Evolutionary conservation across 2,888 invertebrate genomes (phyloP), one percentile per base, ranked within the genome.

Genomic region (Trileptium ribeirensis): DNA sequence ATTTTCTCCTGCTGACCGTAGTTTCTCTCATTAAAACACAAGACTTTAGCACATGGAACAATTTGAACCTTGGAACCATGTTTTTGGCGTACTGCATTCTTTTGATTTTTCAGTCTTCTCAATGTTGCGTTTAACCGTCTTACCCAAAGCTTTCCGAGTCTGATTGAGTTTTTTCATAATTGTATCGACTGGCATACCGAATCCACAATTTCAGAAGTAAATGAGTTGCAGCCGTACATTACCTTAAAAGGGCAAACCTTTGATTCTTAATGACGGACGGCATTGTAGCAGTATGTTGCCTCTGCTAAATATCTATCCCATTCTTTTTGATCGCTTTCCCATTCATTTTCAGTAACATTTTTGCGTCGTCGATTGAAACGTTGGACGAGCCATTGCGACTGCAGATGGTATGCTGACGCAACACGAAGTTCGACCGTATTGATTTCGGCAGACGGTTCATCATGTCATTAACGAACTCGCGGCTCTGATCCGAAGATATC

Each of bases 391-490:
- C 74, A 8, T n/a, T 70, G 74, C 8, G 74, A 19, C 37, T 36
- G 33, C 34, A n/a, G 74, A 70, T 70, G 74, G n/a, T 70, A 70
- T 70, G 74, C 74, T 19, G 74, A 70, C 33, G 74, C 8, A 70
- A 70, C 31, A 70, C 74, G 74, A 19, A 8, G 33, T 36, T 70
- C 74, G 19, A 70, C 74, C 8, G 8, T n/a, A 70, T 70, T 70
- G 8, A 70, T 8, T 15, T 8, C 34, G 8, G 34, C 33, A 19
- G 19, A 34, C n/a, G 8, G 8, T 70, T n/a, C 74, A 70, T 34
- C 8, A n/a, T 70, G 8, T 31, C 33, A 36, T 70, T 70, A 31
- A 70, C 74, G 37, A 70, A 70, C n/a, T 70, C 74, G 8, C 8
- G 74, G 34, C 33, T n/a, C n/a, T 31, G 34, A 34, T 70, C 74